Base-by-base conservation (phyloP, 2,797 vertebrate species). In the Lindbergichthys nudifrons region DNA sequence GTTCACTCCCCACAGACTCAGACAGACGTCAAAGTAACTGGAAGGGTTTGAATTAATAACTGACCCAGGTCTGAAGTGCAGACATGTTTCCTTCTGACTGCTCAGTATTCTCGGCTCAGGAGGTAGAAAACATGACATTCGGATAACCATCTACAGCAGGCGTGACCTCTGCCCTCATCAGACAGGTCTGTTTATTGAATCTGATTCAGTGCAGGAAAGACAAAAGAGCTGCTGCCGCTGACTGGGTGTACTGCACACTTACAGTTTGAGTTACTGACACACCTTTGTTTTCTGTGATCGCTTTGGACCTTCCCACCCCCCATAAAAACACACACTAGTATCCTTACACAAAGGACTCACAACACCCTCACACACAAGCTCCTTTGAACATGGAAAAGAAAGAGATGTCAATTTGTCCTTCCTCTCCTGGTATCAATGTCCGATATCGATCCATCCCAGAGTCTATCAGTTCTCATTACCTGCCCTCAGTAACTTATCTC, bases 401-500 rank as follows among this genome's bases (percentile, higher is more conserved):
- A 89, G 75, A 82, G 77, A 89, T 91, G 88, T 92, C 78, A 82
- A 88, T 90, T 85, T 92, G 92, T 93, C 91, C 92, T 93, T 92
- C 92, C 87, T 88, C 85, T 88, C 77, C 69, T 70, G 76, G 86
- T 92, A 90, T 94, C 89, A 89, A 83, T 93, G 91, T 88, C 91
- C 73, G 3, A 65, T 91, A 95, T 94, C 21, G 92, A 94, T 92
- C 91, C 79, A 57, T 86, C 76, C 82, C 70, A 46, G 65, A 93
- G 90, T 93, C 91, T 91, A 94, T 95, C 81, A 84, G 87, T 93
- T 92, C 90, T 90, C 89, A 93, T 94, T 94, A 94, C 93, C 89
- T 90, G 85, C 88, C 90, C 89, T 80, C 89, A 90, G 92, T 92
- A 92, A 94, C 92, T 93, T 94, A 93, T 93, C 92, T 94, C 91